A percentile compares a stretch with the other conserved stretches of the same genome.
phyloP scores from a whole-genome alignment of 2,797 vertebrate genomes.

The Lagorchestes hirsutus region DNA sequence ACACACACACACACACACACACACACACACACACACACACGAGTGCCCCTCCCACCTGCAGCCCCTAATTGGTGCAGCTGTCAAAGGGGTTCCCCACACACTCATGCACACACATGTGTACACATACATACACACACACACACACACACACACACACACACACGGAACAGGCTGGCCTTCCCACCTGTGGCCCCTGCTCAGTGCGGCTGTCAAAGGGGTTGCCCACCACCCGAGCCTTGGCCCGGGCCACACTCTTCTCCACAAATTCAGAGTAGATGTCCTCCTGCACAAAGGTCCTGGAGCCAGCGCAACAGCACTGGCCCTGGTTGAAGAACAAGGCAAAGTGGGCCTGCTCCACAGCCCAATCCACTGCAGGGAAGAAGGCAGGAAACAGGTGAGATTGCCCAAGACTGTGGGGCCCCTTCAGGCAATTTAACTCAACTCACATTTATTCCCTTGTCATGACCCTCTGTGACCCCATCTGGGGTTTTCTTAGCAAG shows the following conservation, averaged over 20 bases:
- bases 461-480: not conserved
- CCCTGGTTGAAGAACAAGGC: conserved; percentile 99
- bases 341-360: conserved; percentile 95
- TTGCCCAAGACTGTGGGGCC: not conserved
- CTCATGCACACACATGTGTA: too few species aligned
- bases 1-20: too few species aligned
- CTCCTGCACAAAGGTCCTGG: conserved; percentile 94
- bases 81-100: conserved; percentile 94
- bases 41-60: conserved; percentile 90
- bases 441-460: not conserved
- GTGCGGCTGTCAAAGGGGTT: conserved; percentile 94
- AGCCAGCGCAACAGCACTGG: conserved; percentile 96
- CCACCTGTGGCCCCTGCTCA: conserved; percentile 97
- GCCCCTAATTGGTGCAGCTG: conserved; percentile 94
- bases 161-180: not conserved
- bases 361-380: conserved; percentile 91
- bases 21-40: too few species aligned
- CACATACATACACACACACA: too few species aligned
- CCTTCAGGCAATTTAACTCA: not conserved
- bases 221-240: conserved; percentile 93
- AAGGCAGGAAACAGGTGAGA: conserved; percentile 21
- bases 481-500: not conserved
- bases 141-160: too few species aligned
- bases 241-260: conserved; percentile 92
- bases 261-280: conserved; percentile 94